Evolutionary conservation across 1,140 invertebrate genomes (phyloP).

Genomic region (Heliconius nattereri): DNA sequence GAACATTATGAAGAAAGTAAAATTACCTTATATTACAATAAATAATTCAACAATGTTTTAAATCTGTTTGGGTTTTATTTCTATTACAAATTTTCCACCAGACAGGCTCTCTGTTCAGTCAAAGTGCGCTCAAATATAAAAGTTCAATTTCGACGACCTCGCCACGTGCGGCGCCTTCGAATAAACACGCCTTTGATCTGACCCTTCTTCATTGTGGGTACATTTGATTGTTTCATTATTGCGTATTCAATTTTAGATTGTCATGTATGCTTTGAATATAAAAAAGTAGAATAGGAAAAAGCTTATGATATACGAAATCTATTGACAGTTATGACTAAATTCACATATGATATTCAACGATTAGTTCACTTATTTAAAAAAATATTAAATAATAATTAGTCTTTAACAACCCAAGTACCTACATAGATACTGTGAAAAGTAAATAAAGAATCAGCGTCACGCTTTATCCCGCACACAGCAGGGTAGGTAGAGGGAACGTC

Average conservation of each 20-base stretch:
- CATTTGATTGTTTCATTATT: conserved; percentile 17
- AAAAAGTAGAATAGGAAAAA: background rate
- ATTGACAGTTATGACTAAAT: no score
- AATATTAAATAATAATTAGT: no score
- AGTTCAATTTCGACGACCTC: conserved; percentile 64
- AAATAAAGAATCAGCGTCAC: no score
- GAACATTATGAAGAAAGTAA: background rate
- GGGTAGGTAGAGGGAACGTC: no score
- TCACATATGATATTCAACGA: no score
- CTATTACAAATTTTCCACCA: background rate
- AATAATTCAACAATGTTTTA: background rate
- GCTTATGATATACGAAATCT: no score
- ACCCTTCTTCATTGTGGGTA: conserved; percentile 7
- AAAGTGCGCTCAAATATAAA: conserved; percentile 75
- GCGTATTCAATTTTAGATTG: conserved; percentile 12
- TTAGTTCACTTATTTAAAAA: no score
- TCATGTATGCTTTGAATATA: background rate
- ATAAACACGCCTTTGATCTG: conserved; percentile 53
- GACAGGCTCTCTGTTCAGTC: conserved; percentile 45
- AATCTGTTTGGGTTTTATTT: conserved; percentile 7
- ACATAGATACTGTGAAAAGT: no score
- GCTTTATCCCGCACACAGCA: no score
- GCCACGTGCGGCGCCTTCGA: conserved; percentile 57
- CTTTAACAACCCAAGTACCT: background rate
- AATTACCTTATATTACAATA: background rate